Evolutionary conservation across 2,113 vertebrate species (phyloP).

Genomic region (Antechinus flavipes): DNA sequence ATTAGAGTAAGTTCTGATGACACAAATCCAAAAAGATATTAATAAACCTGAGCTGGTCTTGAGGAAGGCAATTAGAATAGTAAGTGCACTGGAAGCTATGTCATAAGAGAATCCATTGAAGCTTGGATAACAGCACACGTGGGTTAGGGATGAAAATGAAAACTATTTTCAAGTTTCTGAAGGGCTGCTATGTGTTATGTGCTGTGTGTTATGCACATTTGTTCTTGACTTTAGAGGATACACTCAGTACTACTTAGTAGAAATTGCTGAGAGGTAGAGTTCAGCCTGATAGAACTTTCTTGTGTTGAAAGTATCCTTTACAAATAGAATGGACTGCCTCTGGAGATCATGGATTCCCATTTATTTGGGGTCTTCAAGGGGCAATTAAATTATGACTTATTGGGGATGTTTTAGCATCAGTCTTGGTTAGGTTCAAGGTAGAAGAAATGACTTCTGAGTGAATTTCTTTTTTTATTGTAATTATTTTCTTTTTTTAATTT

Average conservation of each 20-base stretch:
- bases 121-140: not conserved
- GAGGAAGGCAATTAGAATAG: not conserved
- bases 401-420: not conserved
- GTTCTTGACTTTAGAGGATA: not conserved
- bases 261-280: not conserved
- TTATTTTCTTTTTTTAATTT: not conserved
- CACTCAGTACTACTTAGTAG: not conserved
- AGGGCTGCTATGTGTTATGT: not conserved
- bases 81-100: not conserved
- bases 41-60: not conserved
- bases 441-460: not conserved
- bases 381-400: not conserved
- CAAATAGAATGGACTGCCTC: not conserved
- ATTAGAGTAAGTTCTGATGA: not conserved
- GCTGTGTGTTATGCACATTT: not conserved
- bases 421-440: not conserved
- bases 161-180: not conserved
- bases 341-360: not conserved
- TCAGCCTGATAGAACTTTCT: not conserved
- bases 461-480: not conserved
- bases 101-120: not conserved
- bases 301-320: not conserved
- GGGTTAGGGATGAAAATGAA: not conserved
- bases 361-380: not conserved
- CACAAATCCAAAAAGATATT: not conserved